Evolutionary conservation across 1,140 invertebrate genomes (phyloP).

Genomic region (Bombus sibiricus): DNA sequence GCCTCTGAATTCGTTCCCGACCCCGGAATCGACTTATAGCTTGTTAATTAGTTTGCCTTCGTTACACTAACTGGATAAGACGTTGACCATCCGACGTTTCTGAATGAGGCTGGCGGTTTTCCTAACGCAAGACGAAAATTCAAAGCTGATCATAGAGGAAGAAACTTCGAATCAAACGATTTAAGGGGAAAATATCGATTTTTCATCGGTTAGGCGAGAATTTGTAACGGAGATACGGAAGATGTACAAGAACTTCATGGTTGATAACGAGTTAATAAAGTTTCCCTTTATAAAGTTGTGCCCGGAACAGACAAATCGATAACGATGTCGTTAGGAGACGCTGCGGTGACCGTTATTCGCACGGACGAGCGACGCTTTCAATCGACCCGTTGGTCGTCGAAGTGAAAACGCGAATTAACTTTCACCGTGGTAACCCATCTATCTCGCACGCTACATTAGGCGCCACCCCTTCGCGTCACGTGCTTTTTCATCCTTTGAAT

Average conservation of each 20-base stretch:
- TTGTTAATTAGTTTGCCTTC: slow-evolving; percentile 70
- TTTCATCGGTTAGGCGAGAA: not conserved
- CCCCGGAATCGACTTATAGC: slow-evolving; percentile 65
- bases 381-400: slow-evolving; percentile 65
- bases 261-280: slow-evolving; percentile 52
- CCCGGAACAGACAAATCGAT: slow-evolving; percentile 61
- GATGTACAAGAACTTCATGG: not conserved
- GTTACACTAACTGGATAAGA: slow-evolving; percentile 69
- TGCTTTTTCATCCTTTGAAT: slow-evolving; percentile 72
- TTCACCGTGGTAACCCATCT: slow-evolving; percentile 69
- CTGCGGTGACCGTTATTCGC: slow-evolving; percentile 65
- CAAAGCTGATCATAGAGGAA: not conserved
- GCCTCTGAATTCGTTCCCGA: slow-evolving; percentile 60
- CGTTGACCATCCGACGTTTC: slow-evolving; percentile 31
- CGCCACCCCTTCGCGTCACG: slow-evolving; percentile 61
- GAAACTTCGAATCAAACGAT: not conserved
- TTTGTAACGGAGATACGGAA: not conserved
- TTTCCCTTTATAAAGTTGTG: slow-evolving; percentile 44
- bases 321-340: slow-evolving; percentile 68
- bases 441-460: slow-evolving; percentile 73
- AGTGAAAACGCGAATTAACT: slow-evolving; percentile 73
- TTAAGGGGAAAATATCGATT: not conserved
- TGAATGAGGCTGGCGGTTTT: not conserved
- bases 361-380: slow-evolving; percentile 64
- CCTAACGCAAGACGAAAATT: not conserved